phyloP scores from a whole-genome alignment of 1,140 invertebrate genomes.

The Brachionus angularis region DNA sequence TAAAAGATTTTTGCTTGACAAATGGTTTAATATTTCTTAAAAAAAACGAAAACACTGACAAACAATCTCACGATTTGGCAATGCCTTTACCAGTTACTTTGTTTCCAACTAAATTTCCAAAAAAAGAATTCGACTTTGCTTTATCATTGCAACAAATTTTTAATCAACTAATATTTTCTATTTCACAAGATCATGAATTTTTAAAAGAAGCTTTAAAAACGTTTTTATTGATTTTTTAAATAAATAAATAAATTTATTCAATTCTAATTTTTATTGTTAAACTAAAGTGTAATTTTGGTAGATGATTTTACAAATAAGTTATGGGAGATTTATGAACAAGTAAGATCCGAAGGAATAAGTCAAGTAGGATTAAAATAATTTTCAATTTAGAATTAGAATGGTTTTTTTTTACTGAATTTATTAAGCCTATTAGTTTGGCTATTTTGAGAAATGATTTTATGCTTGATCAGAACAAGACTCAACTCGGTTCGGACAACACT shows the following conservation, averaged over 20 bases:
- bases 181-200: conserved; percentile 36
- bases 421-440: neutral
- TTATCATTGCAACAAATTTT: conserved; percentile 8
- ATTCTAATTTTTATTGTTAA: neutral
- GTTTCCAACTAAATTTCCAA: conserved; percentile 25
- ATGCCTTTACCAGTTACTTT: conserved; percentile 16
- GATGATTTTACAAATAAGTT: conserved; percentile 41
- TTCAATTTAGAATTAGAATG: neutral
- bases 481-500: neutral
- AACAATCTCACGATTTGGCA: neutral
- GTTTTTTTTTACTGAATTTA: neutral
- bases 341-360: neutral
- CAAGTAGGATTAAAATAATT: too few relatives aligned
- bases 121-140: conserved; percentile 13
- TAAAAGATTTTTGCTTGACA: conserved; percentile 11
- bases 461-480: conserved; percentile 31
- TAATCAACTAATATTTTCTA: neutral
- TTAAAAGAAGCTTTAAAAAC: conserved; percentile 24
- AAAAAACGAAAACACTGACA: neutral
- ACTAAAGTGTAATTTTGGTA: neutral
- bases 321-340: conserved; percentile 33
- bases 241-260: neutral
- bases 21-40: conserved; percentile 9
- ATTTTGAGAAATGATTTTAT: conserved; percentile 42
- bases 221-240: neutral